phyloP scores from a whole-genome alignment of 2,797 vertebrate genomes.

The Acomys russatus region DNA sequence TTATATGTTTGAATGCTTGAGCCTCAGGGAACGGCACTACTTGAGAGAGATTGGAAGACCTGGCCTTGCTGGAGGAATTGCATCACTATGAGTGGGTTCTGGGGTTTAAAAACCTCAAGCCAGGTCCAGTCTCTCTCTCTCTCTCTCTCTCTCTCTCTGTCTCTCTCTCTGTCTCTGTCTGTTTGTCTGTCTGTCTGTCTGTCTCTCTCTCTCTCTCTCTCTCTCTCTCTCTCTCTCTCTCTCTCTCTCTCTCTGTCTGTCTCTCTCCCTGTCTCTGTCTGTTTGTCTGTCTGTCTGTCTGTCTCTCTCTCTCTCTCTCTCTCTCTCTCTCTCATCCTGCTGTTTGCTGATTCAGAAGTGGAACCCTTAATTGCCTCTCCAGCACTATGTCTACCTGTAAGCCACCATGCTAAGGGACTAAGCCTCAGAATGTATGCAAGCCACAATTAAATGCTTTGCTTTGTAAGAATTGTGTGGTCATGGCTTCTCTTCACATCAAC shows the following conservation, averaged over 20 bases:
- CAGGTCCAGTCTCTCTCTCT: background rate
- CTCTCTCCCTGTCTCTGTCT: background rate
- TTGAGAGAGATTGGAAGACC: background rate
- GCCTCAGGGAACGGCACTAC: background rate
- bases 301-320: too few species aligned
- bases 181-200: too few species aligned
- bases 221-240: too few species aligned
- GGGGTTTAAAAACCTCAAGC: background rate
- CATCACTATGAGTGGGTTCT: background rate
- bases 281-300: too few species aligned
- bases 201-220: too few species aligned
- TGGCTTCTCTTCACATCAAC: background rate
- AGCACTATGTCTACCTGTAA: background rate
- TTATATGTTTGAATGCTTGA: background rate
- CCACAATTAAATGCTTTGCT: background rate
- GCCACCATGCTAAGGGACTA: background rate
- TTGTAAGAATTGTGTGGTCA: background rate
- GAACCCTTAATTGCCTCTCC: background rate
- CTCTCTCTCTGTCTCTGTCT: too few species aligned
- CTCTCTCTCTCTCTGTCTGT: too few species aligned
- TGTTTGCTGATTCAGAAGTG: background rate
- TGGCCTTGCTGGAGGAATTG: background rate
- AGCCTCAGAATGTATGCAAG: too few species aligned
- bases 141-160: too few species aligned
- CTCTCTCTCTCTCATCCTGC: background rate